Conservation (phyloP, 2,888 invertebrate species). For the Yponomeuta sedellus region DNA sequence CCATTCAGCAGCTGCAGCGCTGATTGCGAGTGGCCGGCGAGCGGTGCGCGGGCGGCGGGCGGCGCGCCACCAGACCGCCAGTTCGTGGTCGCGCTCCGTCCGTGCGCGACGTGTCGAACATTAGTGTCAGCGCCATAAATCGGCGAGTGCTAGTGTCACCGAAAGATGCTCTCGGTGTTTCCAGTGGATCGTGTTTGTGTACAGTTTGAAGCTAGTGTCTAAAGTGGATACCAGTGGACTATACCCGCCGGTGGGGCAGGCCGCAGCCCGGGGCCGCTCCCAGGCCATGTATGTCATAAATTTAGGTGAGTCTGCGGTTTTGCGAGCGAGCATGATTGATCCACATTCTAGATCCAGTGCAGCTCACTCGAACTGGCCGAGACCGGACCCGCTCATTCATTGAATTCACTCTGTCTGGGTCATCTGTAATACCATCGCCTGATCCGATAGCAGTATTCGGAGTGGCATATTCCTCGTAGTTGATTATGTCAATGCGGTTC, state of each 20-base stretch:
- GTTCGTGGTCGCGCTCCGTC: conserved; percentile 59
- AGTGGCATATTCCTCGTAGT: background rate
- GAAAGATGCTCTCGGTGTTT: conserved; percentile 64
- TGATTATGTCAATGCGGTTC: conserved; percentile 22
- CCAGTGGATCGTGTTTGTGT: conserved; percentile 65
- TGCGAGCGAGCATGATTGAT: conserved; percentile 40
- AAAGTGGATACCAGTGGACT: conserved; percentile 73
- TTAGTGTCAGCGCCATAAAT: conserved; percentile 40
- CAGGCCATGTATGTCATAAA: conserved; percentile 76
- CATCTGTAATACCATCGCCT: background rate
- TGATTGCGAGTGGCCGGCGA: conserved; percentile 25
- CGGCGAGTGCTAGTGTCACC: conserved; percentile 35
- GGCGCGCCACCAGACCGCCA: too few species aligned
- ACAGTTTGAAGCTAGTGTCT: conserved; percentile 53
- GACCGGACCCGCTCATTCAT: conserved; percentile 1
- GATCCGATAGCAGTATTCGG: background rate
- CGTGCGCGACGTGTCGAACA: conserved; percentile 45
- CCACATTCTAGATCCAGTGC: conserved; percentile 36
- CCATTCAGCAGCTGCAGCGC: conserved; percentile 19
- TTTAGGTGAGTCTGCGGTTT: conserved; percentile 71
- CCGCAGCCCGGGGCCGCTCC: conserved; percentile 71
- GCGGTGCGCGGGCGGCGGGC: conserved; percentile 24
- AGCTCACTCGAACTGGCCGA: conserved; percentile 52
- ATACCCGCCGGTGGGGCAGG: conserved; percentile 68
- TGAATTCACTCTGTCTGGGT: background rate